phyloP scores from a whole-genome alignment of 1,140 invertebrate genomes.

The Acromyrmex heyeri region DNA sequence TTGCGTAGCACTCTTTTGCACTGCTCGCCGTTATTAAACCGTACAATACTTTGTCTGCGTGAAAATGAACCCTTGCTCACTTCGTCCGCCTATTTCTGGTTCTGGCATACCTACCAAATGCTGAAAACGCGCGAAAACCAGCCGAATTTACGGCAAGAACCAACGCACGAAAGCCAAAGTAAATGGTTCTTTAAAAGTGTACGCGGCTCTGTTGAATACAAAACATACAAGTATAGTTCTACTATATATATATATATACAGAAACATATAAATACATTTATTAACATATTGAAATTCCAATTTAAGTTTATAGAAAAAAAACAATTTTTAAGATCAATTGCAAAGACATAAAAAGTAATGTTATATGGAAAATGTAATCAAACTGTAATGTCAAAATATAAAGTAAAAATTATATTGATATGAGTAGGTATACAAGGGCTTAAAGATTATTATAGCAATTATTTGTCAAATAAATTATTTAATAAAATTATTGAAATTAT shows the following conservation, averaged over 20 bases:
- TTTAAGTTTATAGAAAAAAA: neutral
- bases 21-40: conserved; percentile 41
- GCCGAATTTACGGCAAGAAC: conserved; percentile 50
- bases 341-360: neutral
- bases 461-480: neutral
- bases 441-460: neutral
- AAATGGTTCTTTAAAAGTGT: conserved; percentile 57
- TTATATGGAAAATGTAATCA: neutral
- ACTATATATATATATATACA: neutral
- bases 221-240: neutral
- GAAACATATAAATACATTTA: neutral
- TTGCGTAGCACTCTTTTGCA: conserved; percentile 36
- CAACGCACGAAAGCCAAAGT: conserved; percentile 51
- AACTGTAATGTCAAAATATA: neutral
- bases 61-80: conserved; percentile 30
- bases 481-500: neutral
- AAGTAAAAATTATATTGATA: neutral
- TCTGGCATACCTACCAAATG: conserved; percentile 48
- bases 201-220: conserved; percentile 1
- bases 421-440: too few relatives aligned
- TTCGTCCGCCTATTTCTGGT: conserved; percentile 53
- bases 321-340: neutral
- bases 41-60: conserved; percentile 49
- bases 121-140: conserved; percentile 37
- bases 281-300: neutral